Conservation (phyloP, 2,888 invertebrate species). For the Napeogenes sylphis region DNA sequence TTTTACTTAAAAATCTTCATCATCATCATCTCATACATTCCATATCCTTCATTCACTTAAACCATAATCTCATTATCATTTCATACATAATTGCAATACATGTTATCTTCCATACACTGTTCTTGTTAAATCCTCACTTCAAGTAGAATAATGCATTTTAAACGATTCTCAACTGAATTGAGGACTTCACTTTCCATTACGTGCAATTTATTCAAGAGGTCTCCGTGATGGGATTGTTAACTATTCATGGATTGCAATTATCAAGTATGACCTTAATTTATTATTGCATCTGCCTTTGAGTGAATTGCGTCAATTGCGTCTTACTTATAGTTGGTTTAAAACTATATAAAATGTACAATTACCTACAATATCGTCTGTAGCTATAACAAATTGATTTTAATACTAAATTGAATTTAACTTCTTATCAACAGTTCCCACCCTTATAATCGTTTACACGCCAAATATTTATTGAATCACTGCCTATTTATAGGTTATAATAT, state of each 20-base stretch:
- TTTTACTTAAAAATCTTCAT: no score
- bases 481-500: slow-evolving; percentile 31
- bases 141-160: slow-evolving; percentile 28
- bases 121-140: slow-evolving; percentile 14
- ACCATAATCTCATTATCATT: neutral
- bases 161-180: slow-evolving; percentile 24
- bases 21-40: neutral
- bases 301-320: neutral
- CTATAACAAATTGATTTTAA: no score
- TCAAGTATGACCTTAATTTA: slow-evolving; percentile 23
- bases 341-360: neutral
- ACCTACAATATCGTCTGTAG: no score
- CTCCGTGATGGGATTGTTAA: slow-evolving; percentile 15
- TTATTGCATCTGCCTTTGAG: slow-evolving; percentile 17
- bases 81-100: neutral
- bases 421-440: slow-evolving; percentile 38
- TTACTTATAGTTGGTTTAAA: neutral
- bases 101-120: neutral
- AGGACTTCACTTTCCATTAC: slow-evolving; percentile 30
- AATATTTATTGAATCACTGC: slow-evolving; percentile 48
- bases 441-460: slow-evolving; percentile 61
- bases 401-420: neutral
- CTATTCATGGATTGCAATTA: slow-evolving; percentile 27
- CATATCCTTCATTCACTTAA: neutral
- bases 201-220: slow-evolving; percentile 27